These are phyloP conservation scores for Orgyia antiqua DNA, from an alignment of 2,888 invertebrate species.

Conservation along the genomic window DNA sequence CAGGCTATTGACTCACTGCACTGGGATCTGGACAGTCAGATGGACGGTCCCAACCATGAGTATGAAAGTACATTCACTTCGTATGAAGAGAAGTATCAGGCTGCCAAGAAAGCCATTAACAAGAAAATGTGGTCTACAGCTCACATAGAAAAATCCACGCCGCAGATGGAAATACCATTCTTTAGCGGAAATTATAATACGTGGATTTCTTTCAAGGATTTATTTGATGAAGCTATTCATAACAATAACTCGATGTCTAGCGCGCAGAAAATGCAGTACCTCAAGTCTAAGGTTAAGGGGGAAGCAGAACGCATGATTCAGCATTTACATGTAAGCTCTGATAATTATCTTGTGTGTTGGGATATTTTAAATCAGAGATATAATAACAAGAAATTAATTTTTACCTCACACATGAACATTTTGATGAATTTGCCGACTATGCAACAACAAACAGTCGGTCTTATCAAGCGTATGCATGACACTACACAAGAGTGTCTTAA, in stretches of 20 bases:
- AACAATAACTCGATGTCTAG: not conserved
- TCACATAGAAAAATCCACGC: not conserved
- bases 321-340: slow-evolving; percentile 3
- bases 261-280: not conserved
- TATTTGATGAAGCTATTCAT: not conserved
- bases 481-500: too few species aligned
- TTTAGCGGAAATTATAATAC: not conserved
- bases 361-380: slow-evolving; percentile 5
- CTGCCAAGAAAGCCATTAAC: not conserved
- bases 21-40: not conserved
- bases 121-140: not conserved
- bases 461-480: too few species aligned
- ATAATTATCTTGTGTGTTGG: slow-evolving; percentile 3
- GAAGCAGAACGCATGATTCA: slow-evolving; percentile 2
- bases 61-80: not conserved
- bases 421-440: too few species aligned
- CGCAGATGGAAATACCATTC: not conserved
- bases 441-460: too few species aligned
- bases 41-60: not conserved
- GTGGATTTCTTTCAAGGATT: not conserved
- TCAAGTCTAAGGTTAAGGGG: not conserved
- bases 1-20: not conserved
- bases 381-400: too few species aligned
- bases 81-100: not conserved
- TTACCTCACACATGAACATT: too few species aligned